phyloP scores from a whole-genome alignment of 2,113 vertebrate species.

The Callipepla squamata region DNA sequence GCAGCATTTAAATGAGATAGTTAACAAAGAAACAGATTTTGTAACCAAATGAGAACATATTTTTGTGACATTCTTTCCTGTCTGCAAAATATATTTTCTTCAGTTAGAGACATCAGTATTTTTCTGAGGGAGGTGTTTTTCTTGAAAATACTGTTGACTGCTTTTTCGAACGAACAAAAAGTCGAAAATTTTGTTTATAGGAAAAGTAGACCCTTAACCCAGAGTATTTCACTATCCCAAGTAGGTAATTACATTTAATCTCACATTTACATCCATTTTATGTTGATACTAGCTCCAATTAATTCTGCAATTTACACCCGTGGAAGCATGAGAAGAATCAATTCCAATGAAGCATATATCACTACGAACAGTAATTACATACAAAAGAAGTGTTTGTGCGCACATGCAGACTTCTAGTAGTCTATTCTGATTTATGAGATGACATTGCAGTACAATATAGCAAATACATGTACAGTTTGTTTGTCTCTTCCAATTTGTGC shows the following conservation, averaged over 20 bases:
- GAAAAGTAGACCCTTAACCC: neutral
- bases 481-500: constrained; percentile 58
- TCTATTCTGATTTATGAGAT: constrained; percentile 44
- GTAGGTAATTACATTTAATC: neutral
- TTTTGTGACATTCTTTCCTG: constrained; percentile 61
- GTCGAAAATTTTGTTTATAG: neutral
- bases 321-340: constrained; percentile 4
- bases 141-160: neutral
- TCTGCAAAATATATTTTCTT: constrained; percentile 54
- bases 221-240: neutral
- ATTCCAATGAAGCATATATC: neutral
- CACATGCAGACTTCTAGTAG: neutral
- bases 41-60: constrained; percentile 66
- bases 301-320: constrained; percentile 19
- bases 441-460: constrained; percentile 18
- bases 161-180: neutral
- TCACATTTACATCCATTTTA: neutral
- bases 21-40: constrained; percentile 66
- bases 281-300: constrained; percentile 38
- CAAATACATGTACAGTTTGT: constrained; percentile 63
- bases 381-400: neutral
- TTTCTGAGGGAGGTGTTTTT: constrained; percentile 27
- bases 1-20: constrained; percentile 61
- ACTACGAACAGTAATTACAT: constrained; percentile 9
- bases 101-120: constrained; percentile 55